These are phyloP conservation scores for Thymelicus lineola DNA, from an alignment of 2,888 invertebrate genomes.

Conservation along the genomic window DNA sequence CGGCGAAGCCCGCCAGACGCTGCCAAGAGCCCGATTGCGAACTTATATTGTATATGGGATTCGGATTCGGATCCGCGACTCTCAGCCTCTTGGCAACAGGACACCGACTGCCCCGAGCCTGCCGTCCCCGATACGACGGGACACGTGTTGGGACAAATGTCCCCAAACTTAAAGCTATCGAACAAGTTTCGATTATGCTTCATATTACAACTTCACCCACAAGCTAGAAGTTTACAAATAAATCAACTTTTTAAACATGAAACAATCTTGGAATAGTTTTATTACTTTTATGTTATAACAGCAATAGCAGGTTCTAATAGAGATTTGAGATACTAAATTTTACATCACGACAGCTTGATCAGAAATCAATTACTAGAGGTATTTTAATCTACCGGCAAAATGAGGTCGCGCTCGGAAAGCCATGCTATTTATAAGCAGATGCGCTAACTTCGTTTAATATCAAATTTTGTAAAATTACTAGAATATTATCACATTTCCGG, in stretches of 20 bases:
- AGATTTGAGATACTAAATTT: slow-evolving; percentile 9
- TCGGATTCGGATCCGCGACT: slow-evolving; percentile 33
- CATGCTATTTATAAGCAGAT: slow-evolving; percentile 31
- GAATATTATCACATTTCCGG: neutral
- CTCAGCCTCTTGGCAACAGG: slow-evolving; percentile 36
- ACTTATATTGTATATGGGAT: slow-evolving; percentile 38
- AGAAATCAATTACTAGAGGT: slow-evolving; percentile 31
- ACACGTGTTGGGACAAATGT: slow-evolving; percentile 11
- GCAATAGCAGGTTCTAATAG: neutral
- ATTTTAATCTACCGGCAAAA: slow-evolving; percentile 36
- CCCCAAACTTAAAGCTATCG: slow-evolving; percentile 1
- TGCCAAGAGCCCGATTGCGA: slow-evolving; percentile 66
- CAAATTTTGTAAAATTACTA: slow-evolving; percentile 12
- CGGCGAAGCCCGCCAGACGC: slow-evolving; percentile 53
- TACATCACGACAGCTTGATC: slow-evolving; percentile 20
- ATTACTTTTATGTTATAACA: too few relatives aligned
- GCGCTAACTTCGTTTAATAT: slow-evolving; percentile 29
- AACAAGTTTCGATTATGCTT: slow-evolving; percentile 20
- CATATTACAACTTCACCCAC: neutral
- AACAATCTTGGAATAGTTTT: neutral
- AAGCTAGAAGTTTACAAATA: neutral
- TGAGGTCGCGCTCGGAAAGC: slow-evolving; percentile 35
- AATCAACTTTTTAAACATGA: neutral
- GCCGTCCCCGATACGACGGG: neutral
- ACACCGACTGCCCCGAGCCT: neutral